Percentiles rank a stretch among this genome's conserved stretches.
Evolutionary conservation across 2,888 invertebrate species (phyloP).

Genomic region (Synanthedon myopaeformis): DNA sequence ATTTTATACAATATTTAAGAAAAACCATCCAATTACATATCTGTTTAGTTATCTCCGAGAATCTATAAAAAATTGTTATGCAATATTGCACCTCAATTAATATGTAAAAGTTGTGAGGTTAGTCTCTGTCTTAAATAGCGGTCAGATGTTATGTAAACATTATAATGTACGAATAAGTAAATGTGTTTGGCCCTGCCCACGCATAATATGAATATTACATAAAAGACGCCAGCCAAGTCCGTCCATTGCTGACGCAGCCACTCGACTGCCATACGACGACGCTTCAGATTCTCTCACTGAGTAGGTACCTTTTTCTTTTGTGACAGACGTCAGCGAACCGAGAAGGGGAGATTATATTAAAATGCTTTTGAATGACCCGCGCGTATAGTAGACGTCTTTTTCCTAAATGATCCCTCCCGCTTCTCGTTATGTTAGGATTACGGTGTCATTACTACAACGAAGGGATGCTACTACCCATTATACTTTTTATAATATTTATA

Average conservation of each 20-base stretch:
- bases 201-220: conserved; percentile 41
- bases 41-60: too few relatives aligned
- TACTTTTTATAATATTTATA: background rate
- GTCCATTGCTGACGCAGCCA: conserved; percentile 47
- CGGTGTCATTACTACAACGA: conserved; percentile 4
- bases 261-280: conserved; percentile 24
- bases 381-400: conserved; percentile 5
- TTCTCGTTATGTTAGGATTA: conserved; percentile 9
- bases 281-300: conserved; percentile 10
- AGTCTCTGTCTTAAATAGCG: background rate
- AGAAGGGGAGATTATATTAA: conserved; percentile 31
- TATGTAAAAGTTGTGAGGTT: too few relatives aligned
- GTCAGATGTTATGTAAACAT: conserved; percentile 24
- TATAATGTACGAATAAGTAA: conserved; percentile 16
- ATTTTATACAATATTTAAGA: too few relatives aligned
- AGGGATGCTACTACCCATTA: background rate
- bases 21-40: too few relatives aligned
- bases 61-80: too few relatives aligned
- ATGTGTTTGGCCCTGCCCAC: conserved; percentile 36
- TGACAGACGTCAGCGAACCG: conserved; percentile 39
- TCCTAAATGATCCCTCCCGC: conserved; percentile 9
- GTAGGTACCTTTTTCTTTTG: conserved; percentile 27
- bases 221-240: conserved; percentile 44
- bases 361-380: conserved; percentile 40
- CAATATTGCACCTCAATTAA: too few relatives aligned